phyloP scores from a whole-genome alignment of 2,113 vertebrate species.

The Manacus vitellinus region DNA sequence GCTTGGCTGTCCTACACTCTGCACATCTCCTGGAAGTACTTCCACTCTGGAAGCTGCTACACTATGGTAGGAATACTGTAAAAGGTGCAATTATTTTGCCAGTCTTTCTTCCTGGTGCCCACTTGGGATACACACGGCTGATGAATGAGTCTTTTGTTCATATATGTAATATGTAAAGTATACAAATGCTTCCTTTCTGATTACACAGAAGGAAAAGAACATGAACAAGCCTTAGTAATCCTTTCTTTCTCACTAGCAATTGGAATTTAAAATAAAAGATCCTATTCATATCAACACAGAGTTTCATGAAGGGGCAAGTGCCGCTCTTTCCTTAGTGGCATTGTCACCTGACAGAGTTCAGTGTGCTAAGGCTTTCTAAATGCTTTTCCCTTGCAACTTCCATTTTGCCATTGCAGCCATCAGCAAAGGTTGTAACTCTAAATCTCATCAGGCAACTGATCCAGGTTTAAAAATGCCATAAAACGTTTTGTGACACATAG shows the following conservation, averaged over 20 bases:
- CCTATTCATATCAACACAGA: not conserved
- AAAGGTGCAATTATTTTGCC: not conserved
- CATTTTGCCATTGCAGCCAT: not conserved
- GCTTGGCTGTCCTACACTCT: not conserved
- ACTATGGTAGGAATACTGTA: not conserved
- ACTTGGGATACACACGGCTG: fast-evolving
- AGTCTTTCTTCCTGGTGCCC: not conserved
- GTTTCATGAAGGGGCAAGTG: not conserved
- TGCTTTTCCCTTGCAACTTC: not conserved
- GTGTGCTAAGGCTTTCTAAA: not conserved
- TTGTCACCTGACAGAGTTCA: not conserved
- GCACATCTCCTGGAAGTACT: not conserved
- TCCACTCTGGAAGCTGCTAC: not conserved
- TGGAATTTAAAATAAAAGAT: not conserved
- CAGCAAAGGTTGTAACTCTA: not conserved
- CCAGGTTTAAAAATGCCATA: not conserved
- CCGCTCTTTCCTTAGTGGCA: not conserved
- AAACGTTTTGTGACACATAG: not conserved
- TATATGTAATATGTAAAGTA: not conserved
- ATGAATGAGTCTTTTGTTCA: not conserved
- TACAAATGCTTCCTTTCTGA: not conserved
- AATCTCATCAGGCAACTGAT: not conserved
- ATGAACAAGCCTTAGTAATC: not conserved
- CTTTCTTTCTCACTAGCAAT: not conserved
- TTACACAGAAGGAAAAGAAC: not conserved